Conservation (phyloP, 2,888 invertebrate genomes). For the Plusia festucae region DNA sequence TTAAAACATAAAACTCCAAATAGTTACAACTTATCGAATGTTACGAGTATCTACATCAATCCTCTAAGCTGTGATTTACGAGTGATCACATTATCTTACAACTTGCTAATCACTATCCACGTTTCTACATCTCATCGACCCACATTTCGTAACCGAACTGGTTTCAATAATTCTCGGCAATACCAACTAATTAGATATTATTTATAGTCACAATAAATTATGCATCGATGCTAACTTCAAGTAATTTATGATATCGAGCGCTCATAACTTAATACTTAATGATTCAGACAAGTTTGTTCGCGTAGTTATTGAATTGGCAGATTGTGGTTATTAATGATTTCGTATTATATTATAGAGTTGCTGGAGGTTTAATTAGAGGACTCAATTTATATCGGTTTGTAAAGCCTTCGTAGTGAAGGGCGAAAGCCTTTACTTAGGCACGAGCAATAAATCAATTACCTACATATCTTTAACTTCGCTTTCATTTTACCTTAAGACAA, state of each 20-base stretch:
- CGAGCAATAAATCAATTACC: background rate
- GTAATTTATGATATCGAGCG: constrained; percentile 45
- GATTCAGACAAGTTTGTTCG: constrained; percentile 32
- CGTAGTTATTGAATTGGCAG: constrained; percentile 12
- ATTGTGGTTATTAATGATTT: constrained; percentile 29
- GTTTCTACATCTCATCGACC: constrained; percentile 41
- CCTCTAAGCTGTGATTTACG: background rate
- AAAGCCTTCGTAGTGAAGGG: constrained; percentile 2
- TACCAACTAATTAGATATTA: constrained; percentile 52
- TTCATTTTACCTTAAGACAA: too few species aligned
- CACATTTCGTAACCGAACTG: constrained; percentile 40
- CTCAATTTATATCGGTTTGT: background rate
- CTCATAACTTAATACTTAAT: constrained; percentile 41
- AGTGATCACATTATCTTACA: background rate
- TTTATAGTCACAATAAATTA: constrained; percentile 54
- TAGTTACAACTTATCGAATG: too few species aligned
- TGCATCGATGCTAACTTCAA: constrained; percentile 34
- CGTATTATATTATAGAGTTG: constrained; percentile 17
- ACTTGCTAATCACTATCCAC: constrained; percentile 15
- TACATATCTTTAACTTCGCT: too few species aligned
- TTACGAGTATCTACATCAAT: background rate
- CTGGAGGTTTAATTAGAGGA: background rate
- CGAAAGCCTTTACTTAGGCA: background rate
- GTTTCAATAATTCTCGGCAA: constrained; percentile 42
- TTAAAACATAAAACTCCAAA: too few species aligned